Percentiles rank a stretch among this genome's conserved stretches.
Conservation (phyloP, 2,797 vertebrate species). For the Lacerta viridis region DNA sequence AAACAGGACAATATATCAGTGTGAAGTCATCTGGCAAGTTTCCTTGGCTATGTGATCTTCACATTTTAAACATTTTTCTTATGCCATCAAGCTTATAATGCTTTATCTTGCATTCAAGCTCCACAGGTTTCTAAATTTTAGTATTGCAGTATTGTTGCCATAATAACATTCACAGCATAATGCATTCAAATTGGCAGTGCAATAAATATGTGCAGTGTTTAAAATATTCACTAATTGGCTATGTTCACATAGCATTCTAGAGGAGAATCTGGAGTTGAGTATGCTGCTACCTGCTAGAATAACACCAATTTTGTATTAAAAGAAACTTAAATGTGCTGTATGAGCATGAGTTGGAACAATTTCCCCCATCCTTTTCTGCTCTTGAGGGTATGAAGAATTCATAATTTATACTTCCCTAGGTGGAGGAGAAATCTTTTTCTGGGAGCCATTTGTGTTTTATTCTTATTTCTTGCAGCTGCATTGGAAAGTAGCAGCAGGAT, state of each 20-base stretch:
- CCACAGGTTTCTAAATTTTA: neutral
- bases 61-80: neutral
- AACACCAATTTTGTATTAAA: neutral
- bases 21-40: neutral
- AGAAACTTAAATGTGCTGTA: neutral
- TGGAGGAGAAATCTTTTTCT: neutral
- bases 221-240: neutral
- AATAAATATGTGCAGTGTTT: neutral
- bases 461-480: neutral
- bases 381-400: neutral
- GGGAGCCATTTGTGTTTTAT: slow-evolving; percentile 14
- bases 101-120: neutral
- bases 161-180: neutral
- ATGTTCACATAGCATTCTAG: neutral
- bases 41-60: neutral
- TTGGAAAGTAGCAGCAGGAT: neutral
- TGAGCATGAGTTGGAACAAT: neutral
- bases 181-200: neutral
- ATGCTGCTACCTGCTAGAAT: neutral
- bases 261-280: neutral
- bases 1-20: neutral
- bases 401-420: neutral
- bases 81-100: neutral
- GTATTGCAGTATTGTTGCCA: neutral
- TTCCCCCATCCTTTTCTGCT: neutral